Base-by-base conservation (phyloP, 2,113 vertebrate species). In the Opisthocomus hoazin region DNA sequence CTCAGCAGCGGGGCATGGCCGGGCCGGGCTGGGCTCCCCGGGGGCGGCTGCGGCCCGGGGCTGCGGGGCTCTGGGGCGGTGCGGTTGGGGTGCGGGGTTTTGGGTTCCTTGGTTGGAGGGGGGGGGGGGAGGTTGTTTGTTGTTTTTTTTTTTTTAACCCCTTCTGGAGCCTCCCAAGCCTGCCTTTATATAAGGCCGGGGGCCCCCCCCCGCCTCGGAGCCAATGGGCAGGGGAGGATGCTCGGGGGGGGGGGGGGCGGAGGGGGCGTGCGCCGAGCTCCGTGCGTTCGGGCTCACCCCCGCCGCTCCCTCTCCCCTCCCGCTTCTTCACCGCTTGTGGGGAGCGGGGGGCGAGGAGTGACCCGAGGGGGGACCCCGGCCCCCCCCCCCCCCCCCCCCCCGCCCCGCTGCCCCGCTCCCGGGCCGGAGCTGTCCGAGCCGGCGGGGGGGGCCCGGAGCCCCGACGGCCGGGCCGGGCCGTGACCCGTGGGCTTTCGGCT, bases 111-210 rank as follows among this genome's bases (percentile, higher is more conserved):
- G 68, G 57, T 76, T n/a, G 36, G 21, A n/a, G n/a, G n/a, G n/a
- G n/a, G n/a, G n/a, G n/a, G n/a, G n/a, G n/a, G n/a, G n/a, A n/a
- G n/a, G n/a, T n/a, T n/a, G 36, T 50, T 29, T 23, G 10, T 17
- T 58, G 43, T 37, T 34, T 37, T 70, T 76, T 66, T 74, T 60
- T 63, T 77, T 91, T 96, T 94, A 91, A 98, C 98, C 98, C 98
- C 98, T 98, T 91, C 96, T 91, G 86, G 96, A 88, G 97, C 98
- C 97, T 98, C 97, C 70, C 86, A 84, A 88, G 56, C 94, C 57
- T 87, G 96, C 82, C 97, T 98, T 98, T 99, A 99, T 98, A 98
- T 98, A 97, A 90, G 96, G 95, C 96, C 56, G 69, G 60, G 61
- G 10, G n/a, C n/a, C n/a, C 43, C 93, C 93, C 74, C 87, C 76